Percentiles rank a stretch among this genome's conserved stretches.
phyloP scores from a whole-genome alignment of 2,888 invertebrate species.

The Drosophila kuntzei region DNA sequence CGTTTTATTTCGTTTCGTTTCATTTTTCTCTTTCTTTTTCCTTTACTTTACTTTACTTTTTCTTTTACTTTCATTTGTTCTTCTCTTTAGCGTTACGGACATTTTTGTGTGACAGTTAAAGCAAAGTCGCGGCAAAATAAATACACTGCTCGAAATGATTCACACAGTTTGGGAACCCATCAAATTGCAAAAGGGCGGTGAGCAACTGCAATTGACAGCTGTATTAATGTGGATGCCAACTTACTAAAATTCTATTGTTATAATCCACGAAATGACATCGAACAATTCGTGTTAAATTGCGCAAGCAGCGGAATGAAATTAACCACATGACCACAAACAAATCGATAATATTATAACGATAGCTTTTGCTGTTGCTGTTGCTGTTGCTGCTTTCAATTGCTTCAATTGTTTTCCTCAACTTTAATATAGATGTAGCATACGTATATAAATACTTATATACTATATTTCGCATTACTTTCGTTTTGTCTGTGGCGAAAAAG shows the following conservation, averaged over 20 bases:
- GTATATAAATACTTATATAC: no score
- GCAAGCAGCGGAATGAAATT: constrained; percentile 50
- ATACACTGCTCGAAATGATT: constrained; percentile 26
- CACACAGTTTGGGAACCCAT: not conserved
- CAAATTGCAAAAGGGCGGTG: not conserved
- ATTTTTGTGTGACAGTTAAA: constrained; percentile 44
- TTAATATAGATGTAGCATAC: not conserved
- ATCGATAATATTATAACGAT: constrained; percentile 38
- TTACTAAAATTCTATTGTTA: constrained; percentile 29
- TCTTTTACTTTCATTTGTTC: constrained; percentile 1
- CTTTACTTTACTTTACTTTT: constrained; percentile 12
- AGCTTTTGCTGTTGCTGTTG: not conserved
- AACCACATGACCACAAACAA: constrained; percentile 50
- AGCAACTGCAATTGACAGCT: constrained; percentile 55
- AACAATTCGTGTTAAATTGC: constrained; percentile 54
- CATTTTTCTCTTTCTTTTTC: constrained; percentile 14
- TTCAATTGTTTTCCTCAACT: constrained; percentile 7
- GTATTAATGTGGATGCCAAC: constrained; percentile 10
- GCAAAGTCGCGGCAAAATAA: constrained; percentile 28
- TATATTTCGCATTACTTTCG: not conserved
- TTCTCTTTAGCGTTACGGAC: not conserved
- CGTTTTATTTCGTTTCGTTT: constrained; percentile 8
- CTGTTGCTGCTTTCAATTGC: not conserved
- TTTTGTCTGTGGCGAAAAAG: not conserved
- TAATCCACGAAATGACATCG: constrained; percentile 50